A percentile compares a stretch with the other conserved stretches of the same genome.
phyloP scores from a whole-genome alignment of 2,888 invertebrate genomes.

The Alloplasta piceator region DNA sequence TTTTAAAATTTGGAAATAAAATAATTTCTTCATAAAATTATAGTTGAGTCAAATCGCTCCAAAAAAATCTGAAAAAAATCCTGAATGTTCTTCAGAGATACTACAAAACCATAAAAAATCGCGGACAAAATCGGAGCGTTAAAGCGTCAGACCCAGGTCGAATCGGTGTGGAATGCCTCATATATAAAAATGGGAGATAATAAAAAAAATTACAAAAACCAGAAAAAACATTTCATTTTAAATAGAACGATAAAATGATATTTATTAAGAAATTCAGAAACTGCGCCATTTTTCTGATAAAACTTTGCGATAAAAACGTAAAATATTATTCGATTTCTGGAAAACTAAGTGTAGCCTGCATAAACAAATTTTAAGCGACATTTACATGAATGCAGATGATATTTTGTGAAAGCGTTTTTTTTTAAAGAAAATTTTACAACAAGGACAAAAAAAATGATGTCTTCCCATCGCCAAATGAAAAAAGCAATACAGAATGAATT shows the following conservation, averaged over 20 bases:
- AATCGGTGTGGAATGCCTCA: too few species aligned
- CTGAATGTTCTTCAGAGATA: too few species aligned
- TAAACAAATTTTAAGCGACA: slow-evolving; percentile 52
- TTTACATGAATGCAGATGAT: slow-evolving; percentile 61
- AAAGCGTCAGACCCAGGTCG: too few species aligned
- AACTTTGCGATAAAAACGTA: neutral
- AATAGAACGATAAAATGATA: neutral
- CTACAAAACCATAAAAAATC: too few species aligned
- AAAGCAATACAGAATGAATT: neutral
- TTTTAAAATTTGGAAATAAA: too few species aligned
- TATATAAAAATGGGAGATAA: too few species aligned
- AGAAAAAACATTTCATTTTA: neutral
- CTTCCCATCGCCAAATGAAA: slow-evolving; percentile 30
- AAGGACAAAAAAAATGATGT: slow-evolving; percentile 7
- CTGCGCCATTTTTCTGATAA: neutral
- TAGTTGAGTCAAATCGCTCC: too few species aligned
- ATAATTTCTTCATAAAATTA: too few species aligned
- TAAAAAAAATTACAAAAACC: too few species aligned
- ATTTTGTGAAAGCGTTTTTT: slow-evolving; percentile 35
- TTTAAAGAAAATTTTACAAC: neutral
- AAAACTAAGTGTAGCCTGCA: slow-evolving; percentile 11
- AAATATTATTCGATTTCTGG: neutral
- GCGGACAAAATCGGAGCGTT: too few species aligned
- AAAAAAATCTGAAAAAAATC: too few species aligned
- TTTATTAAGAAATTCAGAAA: neutral